Conservation (phyloP, 2,888 invertebrate species). For the Rotaria socialis region DNA sequence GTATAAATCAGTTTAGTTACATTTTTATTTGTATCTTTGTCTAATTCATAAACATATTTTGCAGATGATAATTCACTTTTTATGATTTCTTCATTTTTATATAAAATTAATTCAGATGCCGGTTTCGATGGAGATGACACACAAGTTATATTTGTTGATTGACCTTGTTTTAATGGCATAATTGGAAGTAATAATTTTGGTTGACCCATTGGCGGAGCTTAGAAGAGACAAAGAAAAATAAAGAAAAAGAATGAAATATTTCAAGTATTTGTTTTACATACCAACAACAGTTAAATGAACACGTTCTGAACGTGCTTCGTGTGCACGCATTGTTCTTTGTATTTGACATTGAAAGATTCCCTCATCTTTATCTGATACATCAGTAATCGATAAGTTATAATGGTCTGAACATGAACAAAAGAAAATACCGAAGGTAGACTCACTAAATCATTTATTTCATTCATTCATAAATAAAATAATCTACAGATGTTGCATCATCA, state of each 20-base stretch:
- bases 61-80: not conserved
- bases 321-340: not conserved
- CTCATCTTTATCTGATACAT: slow-evolving; percentile 31
- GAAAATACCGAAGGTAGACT: not conserved
- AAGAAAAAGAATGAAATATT: no score
- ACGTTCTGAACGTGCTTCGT: slow-evolving; percentile 27
- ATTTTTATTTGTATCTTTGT: not conserved
- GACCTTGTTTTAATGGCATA: slow-evolving; percentile 31
- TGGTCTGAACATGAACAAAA: not conserved
- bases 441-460: not conserved
- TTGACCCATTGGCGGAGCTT: not conserved
- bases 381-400: slow-evolving; percentile 6
- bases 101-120: slow-evolving; percentile 2
- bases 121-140: not conserved
- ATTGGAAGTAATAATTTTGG: not conserved
- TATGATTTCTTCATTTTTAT: not conserved
- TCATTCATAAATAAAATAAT: not conserved
- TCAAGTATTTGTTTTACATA: not conserved
- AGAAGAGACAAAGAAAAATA: not conserved
- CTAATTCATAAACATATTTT: not conserved
- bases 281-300: not conserved
- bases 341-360: slow-evolving; percentile 19
- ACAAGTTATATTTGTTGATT: not conserved
- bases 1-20: not conserved
- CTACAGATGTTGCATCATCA: not conserved